phyloP scores from a whole-genome alignment of 2,888 invertebrate species.

The Copidosoma aretas region DNA sequence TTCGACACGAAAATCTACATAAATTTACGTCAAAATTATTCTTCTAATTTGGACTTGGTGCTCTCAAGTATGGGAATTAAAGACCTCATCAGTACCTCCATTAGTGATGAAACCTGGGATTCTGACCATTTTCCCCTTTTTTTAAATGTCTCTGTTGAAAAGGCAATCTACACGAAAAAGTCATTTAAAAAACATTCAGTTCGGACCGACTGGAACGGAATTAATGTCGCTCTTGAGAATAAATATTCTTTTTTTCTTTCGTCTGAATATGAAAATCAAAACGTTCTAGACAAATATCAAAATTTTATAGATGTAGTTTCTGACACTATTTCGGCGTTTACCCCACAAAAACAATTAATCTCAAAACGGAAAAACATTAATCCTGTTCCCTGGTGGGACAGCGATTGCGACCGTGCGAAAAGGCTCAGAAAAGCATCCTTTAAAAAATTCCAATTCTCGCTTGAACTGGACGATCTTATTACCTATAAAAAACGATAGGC shows the following conservation, averaged over 20 bases:
- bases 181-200: not conserved
- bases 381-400: slow-evolving; percentile 13
- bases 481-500: not conserved
- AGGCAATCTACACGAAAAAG: no score
- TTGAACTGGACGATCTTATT: not conserved
- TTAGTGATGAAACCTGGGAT: no score
- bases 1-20: no score
- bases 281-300: not conserved
- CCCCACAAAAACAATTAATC: not conserved
- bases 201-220: not conserved
- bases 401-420: not conserved
- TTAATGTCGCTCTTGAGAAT: not conserved
- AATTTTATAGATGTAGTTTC: not conserved
- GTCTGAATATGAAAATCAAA: not conserved
- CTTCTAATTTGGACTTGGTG: no score
- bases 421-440: not conserved
- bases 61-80: no score
- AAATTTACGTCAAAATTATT: no score
- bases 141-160: no score
- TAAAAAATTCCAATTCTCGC: not conserved
- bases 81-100: no score
- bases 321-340: not conserved
- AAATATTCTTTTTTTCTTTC: not conserved
- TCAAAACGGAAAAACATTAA: not conserved
- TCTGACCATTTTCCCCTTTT: no score